Percentiles rank a stretch among this genome's conserved stretches.
Evolutionary conservation across 2,113 vertebrate genomes (phyloP).

Genomic region (Neodon shergylaensis): DNA sequence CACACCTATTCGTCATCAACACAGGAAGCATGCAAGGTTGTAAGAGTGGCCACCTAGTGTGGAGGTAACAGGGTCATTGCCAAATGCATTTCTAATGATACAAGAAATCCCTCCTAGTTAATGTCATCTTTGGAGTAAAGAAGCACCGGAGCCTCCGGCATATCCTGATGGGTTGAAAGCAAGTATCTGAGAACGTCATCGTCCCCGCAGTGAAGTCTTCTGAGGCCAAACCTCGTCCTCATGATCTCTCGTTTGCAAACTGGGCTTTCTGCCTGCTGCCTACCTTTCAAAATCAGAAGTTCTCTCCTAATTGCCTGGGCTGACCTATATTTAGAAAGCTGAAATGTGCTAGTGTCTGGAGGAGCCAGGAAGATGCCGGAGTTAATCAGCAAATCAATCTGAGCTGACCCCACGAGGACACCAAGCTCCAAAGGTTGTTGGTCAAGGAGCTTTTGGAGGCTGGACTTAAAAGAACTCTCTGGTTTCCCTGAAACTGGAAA

Average conservation of each 20-base stretch:
- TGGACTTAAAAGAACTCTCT: slow-evolving; percentile 63
- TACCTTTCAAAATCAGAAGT: slow-evolving; percentile 84
- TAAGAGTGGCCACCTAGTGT: slow-evolving; percentile 62
- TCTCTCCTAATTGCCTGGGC: slow-evolving; percentile 85
- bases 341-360: slow-evolving; percentile 71
- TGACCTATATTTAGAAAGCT: slow-evolving; percentile 86
- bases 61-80: slow-evolving; percentile 83
- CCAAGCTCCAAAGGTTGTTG: slow-evolving; percentile 13
- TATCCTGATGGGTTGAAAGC: slow-evolving; percentile 85
- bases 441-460: slow-evolving; percentile 62
- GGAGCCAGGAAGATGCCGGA: slow-evolving; percentile 70
- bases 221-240: slow-evolving; percentile 86
- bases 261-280: slow-evolving; percentile 85
- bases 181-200: slow-evolving; percentile 82
- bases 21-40: slow-evolving; percentile 52
- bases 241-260: slow-evolving; percentile 89
- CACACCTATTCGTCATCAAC: neutral
- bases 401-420: slow-evolving; percentile 64
- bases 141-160: slow-evolving; percentile 78
- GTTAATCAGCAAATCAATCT: slow-evolving; percentile 69
- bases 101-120: slow-evolving; percentile 86
- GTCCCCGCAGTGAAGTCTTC: slow-evolving; percentile 86
- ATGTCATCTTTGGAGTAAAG: slow-evolving; percentile 84
- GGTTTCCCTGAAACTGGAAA: slow-evolving; percentile 62
- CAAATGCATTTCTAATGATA: slow-evolving; percentile 84